Base-by-base conservation (phyloP, 2,888 invertebrate genomes). In the Meteorus cinctellus region DNA sequence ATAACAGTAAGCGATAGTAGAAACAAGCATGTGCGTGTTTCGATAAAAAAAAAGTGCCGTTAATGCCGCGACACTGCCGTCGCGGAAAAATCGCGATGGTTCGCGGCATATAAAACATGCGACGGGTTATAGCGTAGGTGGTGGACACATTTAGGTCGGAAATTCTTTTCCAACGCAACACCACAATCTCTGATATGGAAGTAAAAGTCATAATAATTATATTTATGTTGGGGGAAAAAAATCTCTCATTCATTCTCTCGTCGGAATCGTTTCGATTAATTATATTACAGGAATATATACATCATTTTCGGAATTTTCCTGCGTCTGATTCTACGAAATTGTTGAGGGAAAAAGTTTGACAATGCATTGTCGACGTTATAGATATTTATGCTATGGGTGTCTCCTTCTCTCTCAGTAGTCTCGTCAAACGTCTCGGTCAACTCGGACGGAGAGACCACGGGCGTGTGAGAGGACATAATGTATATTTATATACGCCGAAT, bases 1-100 rank as follows among this genome's bases (percentile, higher is more conserved):
- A 72, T 81, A 84, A 84, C 84, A 85, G 85, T 82, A 81, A 81
- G 81, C 86, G 86, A 86, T 85, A 86, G 85, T 79, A 82, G 82
- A 72, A 78, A 74, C 71, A 74, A 77, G 69, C 24, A 60, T 72
- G 74, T 72, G 73, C 75, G 59, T 72, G 75, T 62, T 74, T 62
- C 72, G 73, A 74, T 75, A 70, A 68, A 41, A 59, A 36, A 76
- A 76, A 81, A 79, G n/a, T 78, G 72, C 74, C 74, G 77, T 79
- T 77, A 77, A 76, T 75, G 73, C 71, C 67, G 68, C 63, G 69
- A 36, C 62, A 60, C 55, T 24, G 29, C 41, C 31, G 68, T 45
- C 68, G 71, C 29, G 14, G 24, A 60, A n/a, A 60, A 76, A 76
- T 76, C 67, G 65, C 60, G 75, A 71, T 72, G 60, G 75, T 76